Conservation (phyloP, 2,113 vertebrate genomes). For the Nicator chloris region DNA sequence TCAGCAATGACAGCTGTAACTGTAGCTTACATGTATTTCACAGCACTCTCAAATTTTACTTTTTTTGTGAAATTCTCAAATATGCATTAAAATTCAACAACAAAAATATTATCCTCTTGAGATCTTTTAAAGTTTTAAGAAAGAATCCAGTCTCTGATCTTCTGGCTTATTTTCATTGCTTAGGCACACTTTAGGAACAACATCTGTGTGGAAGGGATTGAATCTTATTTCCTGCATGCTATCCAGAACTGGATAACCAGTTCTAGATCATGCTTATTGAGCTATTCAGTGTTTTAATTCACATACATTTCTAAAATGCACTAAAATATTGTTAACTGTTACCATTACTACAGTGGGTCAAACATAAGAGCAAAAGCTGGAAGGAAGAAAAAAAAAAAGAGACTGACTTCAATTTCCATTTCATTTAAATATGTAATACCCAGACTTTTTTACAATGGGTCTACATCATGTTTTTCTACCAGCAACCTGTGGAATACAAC, state of each 20-base stretch:
- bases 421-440: not conserved
- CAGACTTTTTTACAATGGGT: not conserved
- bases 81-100: not conserved
- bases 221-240: not conserved
- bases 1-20: not conserved
- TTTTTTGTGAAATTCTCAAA: not conserved
- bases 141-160: not conserved
- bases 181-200: not conserved
- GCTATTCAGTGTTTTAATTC: not conserved
- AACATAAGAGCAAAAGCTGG: not conserved
- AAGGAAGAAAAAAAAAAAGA: not conserved
- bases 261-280: not conserved
- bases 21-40: not conserved
- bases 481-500: not conserved
- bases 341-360: not conserved
- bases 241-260: not conserved
- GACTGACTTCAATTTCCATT: not conserved
- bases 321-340: not conserved
- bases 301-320: not conserved
- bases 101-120: not conserved
- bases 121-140: not conserved
- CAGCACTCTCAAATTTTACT: not conserved
- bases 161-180: not conserved
- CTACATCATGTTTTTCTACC: not conserved
- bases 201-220: not conserved